A percentile compares a stretch with the other conserved stretches of the same genome.
Evolutionary conservation across 2,888 invertebrate species (phyloP).

Genomic region (Scrobipalpa atriplicella): DNA sequence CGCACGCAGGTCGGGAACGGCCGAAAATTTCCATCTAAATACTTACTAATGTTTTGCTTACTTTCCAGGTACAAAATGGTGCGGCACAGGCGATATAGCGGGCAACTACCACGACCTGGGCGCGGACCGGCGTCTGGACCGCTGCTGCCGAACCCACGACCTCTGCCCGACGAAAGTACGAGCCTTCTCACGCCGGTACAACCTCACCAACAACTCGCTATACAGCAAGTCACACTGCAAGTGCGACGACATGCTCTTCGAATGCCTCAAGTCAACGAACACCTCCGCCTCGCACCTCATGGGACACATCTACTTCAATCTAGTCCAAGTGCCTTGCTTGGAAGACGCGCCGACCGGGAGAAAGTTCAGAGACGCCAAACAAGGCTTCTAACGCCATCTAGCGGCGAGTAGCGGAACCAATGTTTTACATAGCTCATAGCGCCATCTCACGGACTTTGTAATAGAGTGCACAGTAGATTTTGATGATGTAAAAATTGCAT

Average conservation of each 20-base stretch:
- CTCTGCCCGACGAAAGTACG: constrained; percentile 92
- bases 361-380: constrained; percentile 76
- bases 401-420: constrained; percentile 50
- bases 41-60: not conserved
- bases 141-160: constrained; percentile 95
- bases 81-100: constrained; percentile 95
- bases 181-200: constrained; percentile 88
- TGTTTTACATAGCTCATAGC: constrained; percentile 45
- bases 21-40: not conserved
- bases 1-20: too few species aligned
- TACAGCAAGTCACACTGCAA: constrained; percentile 95
- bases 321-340: constrained; percentile 89
- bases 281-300: constrained; percentile 89
- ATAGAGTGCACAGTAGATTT: constrained; percentile 53
- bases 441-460: constrained; percentile 55
- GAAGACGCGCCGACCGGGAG: constrained; percentile 78
- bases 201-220: constrained; percentile 91
- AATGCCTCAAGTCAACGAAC: constrained; percentile 89
- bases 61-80: constrained; percentile 93
- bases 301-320: constrained; percentile 94
- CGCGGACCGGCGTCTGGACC: constrained; percentile 86
- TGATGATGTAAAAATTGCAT: not conserved
- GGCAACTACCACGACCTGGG: constrained; percentile 93
- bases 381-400: constrained; percentile 74
- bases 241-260: constrained; percentile 92